A percentile compares a stretch with the other conserved stretches of the same genome.
Conservation (phyloP, 2,888 invertebrate species). For the Athalia circularis region DNA sequence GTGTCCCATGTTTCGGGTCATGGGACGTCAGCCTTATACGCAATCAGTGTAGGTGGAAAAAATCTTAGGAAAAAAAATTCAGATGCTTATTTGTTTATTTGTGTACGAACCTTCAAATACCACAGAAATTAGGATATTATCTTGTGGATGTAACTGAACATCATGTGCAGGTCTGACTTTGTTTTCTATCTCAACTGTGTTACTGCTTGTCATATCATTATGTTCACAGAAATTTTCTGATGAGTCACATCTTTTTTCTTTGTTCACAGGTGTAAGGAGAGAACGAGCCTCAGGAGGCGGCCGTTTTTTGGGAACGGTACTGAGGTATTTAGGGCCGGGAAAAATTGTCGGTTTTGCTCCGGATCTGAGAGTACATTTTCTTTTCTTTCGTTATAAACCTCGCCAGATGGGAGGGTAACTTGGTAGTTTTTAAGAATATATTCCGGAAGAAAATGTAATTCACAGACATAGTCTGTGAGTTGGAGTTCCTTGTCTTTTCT, state of each 20-base stretch:
- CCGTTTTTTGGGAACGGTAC: too few relatives aligned
- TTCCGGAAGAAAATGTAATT: constrained; percentile 1
- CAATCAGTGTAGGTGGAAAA: background rate
- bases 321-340: too few relatives aligned
- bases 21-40: background rate
- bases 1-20: too few relatives aligned
- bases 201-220: too few relatives aligned
- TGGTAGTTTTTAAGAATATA: background rate
- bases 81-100: background rate
- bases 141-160: background rate
- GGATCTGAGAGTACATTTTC: background rate
- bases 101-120: too few relatives aligned
- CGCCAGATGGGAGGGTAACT: background rate
- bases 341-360: too few relatives aligned
- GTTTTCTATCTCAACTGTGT: background rate
- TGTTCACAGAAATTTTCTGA: too few relatives aligned
- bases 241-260: too few relatives aligned
- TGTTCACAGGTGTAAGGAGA: too few relatives aligned
- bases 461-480: constrained; percentile 9
- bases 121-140: too few relatives aligned
- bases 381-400: background rate
- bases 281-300: too few relatives aligned
- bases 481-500: constrained; percentile 7
- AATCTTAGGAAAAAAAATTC: constrained; percentile 7
- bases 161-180: background rate